These are phyloP conservation scores for Ditylenchus dipsaci DNA, from an alignment of 1,140 invertebrate genomes.

Conservation along the genomic window DNA sequence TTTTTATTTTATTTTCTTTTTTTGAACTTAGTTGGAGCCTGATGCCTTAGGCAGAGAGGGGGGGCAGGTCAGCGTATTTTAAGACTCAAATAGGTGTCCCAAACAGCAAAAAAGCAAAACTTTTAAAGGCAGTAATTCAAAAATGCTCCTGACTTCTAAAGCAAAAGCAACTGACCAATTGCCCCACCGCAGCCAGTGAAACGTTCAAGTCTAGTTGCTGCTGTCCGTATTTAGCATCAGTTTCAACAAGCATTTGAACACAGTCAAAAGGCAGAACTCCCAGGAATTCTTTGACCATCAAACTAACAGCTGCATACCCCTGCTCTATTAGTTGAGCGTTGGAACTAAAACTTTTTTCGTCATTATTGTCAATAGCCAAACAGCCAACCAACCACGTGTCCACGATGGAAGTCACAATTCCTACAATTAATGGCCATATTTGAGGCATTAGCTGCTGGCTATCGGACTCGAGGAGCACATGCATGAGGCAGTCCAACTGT, in stretches of 20 bases:
- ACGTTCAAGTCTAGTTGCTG: conserved; percentile 96
- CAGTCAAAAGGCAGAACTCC: conserved; percentile 64
- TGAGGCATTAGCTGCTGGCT: conserved; percentile 62
- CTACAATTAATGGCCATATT: conserved; percentile 87
- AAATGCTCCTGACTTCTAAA: too few relatives aligned
- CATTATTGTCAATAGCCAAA: neutral
- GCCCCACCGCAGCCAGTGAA: conserved; percentile 89
- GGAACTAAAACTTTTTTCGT: conserved; percentile 28
- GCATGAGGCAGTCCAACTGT: conserved; percentile 86
- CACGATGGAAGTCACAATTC: conserved; percentile 86
- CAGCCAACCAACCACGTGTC: conserved; percentile 58
- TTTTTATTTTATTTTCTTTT: too few relatives aligned
- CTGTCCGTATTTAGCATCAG: conserved; percentile 87
- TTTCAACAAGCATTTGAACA: conserved; percentile 83
- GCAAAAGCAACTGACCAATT: conserved; percentile 70
- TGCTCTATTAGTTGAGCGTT: conserved; percentile 43
- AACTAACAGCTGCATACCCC: conserved; percentile 25
- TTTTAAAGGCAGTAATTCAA: too few relatives aligned
- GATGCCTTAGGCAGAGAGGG: too few relatives aligned
- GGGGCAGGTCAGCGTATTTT: too few relatives aligned
- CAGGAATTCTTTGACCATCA: conserved; percentile 85
- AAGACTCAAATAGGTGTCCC: too few relatives aligned
- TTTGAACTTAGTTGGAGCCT: too few relatives aligned
- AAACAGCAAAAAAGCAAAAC: too few relatives aligned
- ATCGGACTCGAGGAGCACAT: conserved; percentile 58